Percentiles rank a stretch among this genome's conserved stretches.
phyloP scores from a whole-genome alignment of 92 coral and sea anemone genomes.

The Epizoanthus fatuus region DNA sequence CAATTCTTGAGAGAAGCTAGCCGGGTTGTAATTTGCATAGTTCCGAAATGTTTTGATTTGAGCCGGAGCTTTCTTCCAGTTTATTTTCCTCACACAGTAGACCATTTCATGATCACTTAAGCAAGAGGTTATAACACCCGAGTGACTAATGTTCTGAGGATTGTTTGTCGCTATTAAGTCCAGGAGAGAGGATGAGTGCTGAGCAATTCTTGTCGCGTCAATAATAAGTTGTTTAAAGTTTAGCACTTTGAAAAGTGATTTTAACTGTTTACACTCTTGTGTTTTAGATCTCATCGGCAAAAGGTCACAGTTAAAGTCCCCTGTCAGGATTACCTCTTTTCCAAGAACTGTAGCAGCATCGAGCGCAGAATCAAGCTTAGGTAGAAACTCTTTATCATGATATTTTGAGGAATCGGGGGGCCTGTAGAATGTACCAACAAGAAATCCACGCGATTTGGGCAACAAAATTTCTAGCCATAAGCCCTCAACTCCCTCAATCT shows the following conservation, averaged over 20 bases:
- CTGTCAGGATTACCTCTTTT: constrained; percentile 30
- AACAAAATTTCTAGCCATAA: constrained; percentile 40
- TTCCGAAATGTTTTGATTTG: constrained; percentile 6
- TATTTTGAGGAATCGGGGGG: constrained; percentile 34
- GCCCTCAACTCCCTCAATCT: constrained; percentile 10
- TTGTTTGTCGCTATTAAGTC: constrained; percentile 27
- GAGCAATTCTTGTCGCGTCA: constrained; percentile 42
- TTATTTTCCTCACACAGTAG: constrained; percentile 34
- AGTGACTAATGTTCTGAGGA: constrained; percentile 34
- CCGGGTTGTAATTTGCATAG: background rate
- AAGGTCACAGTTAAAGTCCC: constrained; percentile 43
- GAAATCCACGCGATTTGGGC: constrained; percentile 40
- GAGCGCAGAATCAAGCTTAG: constrained; percentile 23
- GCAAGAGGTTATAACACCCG: constrained; percentile 49
- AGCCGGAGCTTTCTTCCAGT: constrained; percentile 43
- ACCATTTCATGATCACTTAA: constrained; percentile 50
- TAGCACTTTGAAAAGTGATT: background rate
- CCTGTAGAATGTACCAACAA: constrained; percentile 36
- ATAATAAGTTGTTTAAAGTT: background rate
- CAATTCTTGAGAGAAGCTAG: constrained; percentile 24
- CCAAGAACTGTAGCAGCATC: constrained; percentile 40
- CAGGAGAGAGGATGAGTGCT: constrained; percentile 29
- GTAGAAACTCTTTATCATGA: constrained; percentile 45
- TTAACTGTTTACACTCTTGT: constrained; percentile 31
- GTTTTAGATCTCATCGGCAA: constrained; percentile 23